Base-by-base conservation (phyloP, 2,113 vertebrate genomes). In the Chaenocephalus aceratus region DNA sequence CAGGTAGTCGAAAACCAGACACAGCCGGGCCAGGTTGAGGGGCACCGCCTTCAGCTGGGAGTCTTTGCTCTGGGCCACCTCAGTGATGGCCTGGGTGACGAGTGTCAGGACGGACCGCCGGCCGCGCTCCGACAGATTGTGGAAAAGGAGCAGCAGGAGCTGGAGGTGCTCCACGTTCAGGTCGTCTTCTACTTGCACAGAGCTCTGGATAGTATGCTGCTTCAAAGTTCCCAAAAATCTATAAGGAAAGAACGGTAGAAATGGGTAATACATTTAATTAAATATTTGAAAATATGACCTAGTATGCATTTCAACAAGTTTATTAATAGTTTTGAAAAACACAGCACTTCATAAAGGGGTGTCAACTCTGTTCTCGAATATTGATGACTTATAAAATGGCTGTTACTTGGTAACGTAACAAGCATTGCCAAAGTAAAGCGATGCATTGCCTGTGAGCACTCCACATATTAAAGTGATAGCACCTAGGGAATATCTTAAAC, bases 81-180 rank as follows among this genome's bases (percentile, higher is more conserved):
- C 98, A 78, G 95, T 92, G n/a, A 98, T 96, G 36, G 95, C 96
- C 94, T 98, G 98, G 14, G 97, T 95, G 56, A 96, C 96, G 52
- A 96, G 95, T n/a, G 95, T 90, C 78, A 99, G 79, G 51, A 98
- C 91, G 9, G 91, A 91, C 5, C 93, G 94, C 10, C 96, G 97
- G 10, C 98, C 97, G 0, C 95, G 94, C 89, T 98, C 97, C 0
- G 97, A 97, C 90, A 99, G 94, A 79, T 96, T 98, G 93, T 99
- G 98, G 90, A 99, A 99, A 85, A 99, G 96, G 21, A 99, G 97
- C 34, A 99, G 93, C n/a, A 99, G 94, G 49, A 99, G 95, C 89
- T 99, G 98, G 48, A 99, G 95, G 83, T 99, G 98, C 66, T 99
- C 98, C 2, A 99, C 95, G 0, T 99, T 99, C 65, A 99, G 93